Conservation (phyloP, 2,888 invertebrate genomes). For the Oscheius sp. region DNA sequence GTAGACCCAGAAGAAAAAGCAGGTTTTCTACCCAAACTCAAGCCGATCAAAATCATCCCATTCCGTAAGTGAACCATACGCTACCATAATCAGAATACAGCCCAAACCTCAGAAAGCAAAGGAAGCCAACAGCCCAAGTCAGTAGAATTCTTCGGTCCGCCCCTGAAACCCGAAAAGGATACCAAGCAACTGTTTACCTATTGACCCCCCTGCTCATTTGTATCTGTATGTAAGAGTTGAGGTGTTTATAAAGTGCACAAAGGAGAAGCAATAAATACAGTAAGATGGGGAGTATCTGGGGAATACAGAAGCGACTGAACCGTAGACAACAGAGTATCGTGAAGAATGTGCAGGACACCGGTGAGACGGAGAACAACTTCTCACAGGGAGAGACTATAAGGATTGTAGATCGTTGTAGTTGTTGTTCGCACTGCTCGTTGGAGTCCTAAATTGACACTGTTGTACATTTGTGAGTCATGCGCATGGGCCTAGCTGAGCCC, state of each 20-base stretch:
- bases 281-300: conserved; percentile 9
- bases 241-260: conserved; percentile 7
- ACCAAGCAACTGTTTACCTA: conserved; percentile 11
- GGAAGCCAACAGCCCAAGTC: background rate
- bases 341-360: background rate
- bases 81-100: too few relatives aligned
- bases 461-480: too few relatives aligned
- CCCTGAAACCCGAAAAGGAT: conserved; percentile 11
- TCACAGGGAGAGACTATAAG: conserved; percentile 7
- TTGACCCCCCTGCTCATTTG: conserved; percentile 3
- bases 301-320: conserved; percentile 23
- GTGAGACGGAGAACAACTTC: background rate
- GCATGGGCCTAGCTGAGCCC: too few relatives aligned
- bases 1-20: conserved; percentile 14
- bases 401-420: conserved; percentile 37
- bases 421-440: conserved; percentile 23
- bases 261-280: background rate
- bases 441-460: conserved; percentile 11
- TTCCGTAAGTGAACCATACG: conserved; percentile 18
- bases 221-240: background rate
- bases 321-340: conserved; percentile 25
- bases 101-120: background rate
- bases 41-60: conserved; percentile 17
- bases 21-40: conserved; percentile 14
- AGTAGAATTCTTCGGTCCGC: conserved; percentile 38